phyloP scores from a whole-genome alignment of 92 coral and sea anemone species.

The Siderastrea siderea region DNA sequence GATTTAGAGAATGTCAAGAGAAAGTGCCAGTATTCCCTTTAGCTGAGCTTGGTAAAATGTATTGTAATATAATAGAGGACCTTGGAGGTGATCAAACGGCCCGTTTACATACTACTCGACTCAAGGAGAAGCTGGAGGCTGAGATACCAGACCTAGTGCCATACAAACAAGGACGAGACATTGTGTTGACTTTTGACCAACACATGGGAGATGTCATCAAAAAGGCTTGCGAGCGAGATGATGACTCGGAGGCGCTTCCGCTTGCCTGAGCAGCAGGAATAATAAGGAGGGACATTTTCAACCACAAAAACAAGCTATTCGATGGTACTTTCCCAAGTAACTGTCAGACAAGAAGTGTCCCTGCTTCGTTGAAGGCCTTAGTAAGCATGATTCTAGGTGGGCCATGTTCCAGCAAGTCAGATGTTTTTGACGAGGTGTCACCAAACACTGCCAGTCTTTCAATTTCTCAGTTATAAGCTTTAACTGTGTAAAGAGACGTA shows the following conservation, averaged over 20 bases:
- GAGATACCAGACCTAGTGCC: constrained; percentile 57
- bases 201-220: constrained; percentile 52
- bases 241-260: constrained; percentile 60
- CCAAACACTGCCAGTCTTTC: constrained; percentile 31
- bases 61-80: constrained; percentile 24
- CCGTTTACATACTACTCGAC: constrained; percentile 49
- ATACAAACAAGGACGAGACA: constrained; percentile 48
- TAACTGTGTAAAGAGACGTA: constrained; percentile 38
- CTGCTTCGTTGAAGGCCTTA: constrained; percentile 52
- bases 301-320: constrained; percentile 27
- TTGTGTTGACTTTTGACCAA: constrained; percentile 40
- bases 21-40: constrained; percentile 51
- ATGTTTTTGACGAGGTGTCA: constrained; percentile 34
- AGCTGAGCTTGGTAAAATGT: constrained; percentile 52
- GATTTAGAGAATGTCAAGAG: constrained; percentile 24
- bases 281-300: constrained; percentile 58
- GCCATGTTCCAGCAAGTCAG: constrained; percentile 41
- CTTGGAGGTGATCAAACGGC: constrained; percentile 41
- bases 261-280: constrained; percentile 70
- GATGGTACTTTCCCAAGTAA: constrained; percentile 45
- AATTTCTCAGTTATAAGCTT: constrained; percentile 50
- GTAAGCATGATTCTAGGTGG: constrained; percentile 70
- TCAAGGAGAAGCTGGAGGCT: constrained; percentile 42
- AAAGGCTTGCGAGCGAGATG: constrained; percentile 46
- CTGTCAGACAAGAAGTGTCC: constrained; percentile 46